These are phyloP conservation scores for Neelides folsomi DNA, from an alignment of 2,888 invertebrate genomes.

Conservation along the genomic window DNA sequence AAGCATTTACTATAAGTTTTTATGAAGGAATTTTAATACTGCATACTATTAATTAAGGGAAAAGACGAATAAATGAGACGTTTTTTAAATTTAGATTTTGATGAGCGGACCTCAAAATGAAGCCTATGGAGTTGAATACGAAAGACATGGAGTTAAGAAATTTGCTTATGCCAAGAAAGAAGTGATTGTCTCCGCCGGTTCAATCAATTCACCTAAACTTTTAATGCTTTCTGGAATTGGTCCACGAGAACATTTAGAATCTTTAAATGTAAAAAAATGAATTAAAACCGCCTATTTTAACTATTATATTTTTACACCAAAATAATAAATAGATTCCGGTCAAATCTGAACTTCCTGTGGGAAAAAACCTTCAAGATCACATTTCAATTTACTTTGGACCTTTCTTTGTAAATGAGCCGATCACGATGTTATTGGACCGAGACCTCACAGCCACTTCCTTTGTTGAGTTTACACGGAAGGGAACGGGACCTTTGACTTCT, in stretches of 20 bases:
- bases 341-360: conserved; percentile 24
- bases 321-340: conserved; percentile 20
- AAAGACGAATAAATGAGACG: too few species aligned
- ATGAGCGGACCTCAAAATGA: conserved; percentile 18
- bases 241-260: conserved; percentile 21
- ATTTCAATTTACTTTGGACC: conserved; percentile 24
- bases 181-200: conserved; percentile 14
- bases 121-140: conserved; percentile 26
- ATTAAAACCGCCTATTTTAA: neutral
- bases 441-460: conserved; percentile 22
- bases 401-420: conserved; percentile 23
- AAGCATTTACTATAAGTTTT: too few species aligned
- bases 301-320: neutral
- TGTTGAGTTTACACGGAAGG: conserved; percentile 22
- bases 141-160: conserved; percentile 22
- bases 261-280: conserved; percentile 1
- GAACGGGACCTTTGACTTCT: conserved; percentile 25
- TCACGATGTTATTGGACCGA: conserved; percentile 26
- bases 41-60: too few species aligned
- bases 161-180: conserved; percentile 13
- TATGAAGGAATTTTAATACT: too few species aligned
- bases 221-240: conserved; percentile 30
- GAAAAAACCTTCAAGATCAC: conserved; percentile 25
- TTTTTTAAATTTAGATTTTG: conserved; percentile 12
- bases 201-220: conserved; percentile 21